Evolutionary conservation across 2,113 vertebrate genomes (phyloP).

Genomic region (Callipepla californica): DNA sequence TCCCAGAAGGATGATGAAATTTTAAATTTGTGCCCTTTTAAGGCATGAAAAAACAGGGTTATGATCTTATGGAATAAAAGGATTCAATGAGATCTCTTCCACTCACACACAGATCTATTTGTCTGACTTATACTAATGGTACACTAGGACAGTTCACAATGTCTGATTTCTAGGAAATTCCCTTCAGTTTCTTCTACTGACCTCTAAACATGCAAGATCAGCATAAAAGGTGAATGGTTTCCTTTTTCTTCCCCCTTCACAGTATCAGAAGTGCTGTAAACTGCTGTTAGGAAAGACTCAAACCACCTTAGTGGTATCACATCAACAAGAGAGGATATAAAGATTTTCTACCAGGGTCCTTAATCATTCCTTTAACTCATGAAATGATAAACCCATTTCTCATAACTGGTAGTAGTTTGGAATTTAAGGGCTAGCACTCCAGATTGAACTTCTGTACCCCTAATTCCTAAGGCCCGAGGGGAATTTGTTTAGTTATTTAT

Average conservation of each 20-base stretch:
- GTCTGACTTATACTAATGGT: rapidly evolving
- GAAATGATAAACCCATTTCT: not conserved
- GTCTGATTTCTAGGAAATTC: not conserved
- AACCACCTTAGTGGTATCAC: not conserved
- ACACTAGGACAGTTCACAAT: not conserved
- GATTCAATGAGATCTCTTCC: rapidly evolving
- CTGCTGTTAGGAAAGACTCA: not conserved
- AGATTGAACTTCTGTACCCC: not conserved
- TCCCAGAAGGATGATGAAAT: not conserved
- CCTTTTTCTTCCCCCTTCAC: not conserved
- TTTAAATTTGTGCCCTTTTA: not conserved
- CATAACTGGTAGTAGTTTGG: not conserved
- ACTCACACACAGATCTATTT: rapidly evolving
- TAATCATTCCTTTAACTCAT: not conserved
- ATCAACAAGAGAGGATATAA: not conserved
- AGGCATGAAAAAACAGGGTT: not conserved
- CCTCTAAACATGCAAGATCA: not conserved
- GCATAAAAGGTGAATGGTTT: rapidly evolving
- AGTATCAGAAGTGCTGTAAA: not conserved
- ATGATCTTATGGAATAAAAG: not conserved
- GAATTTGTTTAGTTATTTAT: not conserved
- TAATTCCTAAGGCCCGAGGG: not conserved
- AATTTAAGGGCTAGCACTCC: not conserved
- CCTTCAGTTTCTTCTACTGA: not conserved
- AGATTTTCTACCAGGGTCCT: not conserved